Percentiles rank a stretch among this genome's conserved stretches.
Conservation (phyloP, 2,797 vertebrate genomes). For the Staurois parvus region DNA sequence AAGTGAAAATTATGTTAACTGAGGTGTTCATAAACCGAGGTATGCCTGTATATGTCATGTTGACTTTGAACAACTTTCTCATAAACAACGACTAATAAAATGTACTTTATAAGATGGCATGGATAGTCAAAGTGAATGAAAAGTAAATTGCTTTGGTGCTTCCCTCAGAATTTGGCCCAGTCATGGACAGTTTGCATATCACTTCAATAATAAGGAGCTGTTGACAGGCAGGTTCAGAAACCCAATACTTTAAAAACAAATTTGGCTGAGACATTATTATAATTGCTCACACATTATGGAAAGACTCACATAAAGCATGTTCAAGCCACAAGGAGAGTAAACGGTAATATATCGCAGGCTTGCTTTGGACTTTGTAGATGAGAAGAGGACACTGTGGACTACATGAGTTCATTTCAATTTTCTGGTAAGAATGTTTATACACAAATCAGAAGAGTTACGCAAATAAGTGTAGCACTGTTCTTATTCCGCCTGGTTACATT, state of each 20-base stretch:
- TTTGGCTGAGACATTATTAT: slow-evolving; percentile 8
- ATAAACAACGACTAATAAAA: no score
- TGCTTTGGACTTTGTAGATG: not conserved
- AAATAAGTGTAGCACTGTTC: not conserved
- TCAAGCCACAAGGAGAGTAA: not conserved
- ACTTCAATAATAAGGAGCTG: no score
- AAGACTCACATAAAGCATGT: not conserved
- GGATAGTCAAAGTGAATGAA: no score
- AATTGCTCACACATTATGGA: not conserved
- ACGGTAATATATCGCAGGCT: not conserved
- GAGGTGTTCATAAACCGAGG: no score
- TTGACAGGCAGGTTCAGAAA: not conserved
- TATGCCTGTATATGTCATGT: no score
- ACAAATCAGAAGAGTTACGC: not conserved
- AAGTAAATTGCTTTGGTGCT: not conserved
- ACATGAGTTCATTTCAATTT: not conserved
- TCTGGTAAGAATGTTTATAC: not conserved
- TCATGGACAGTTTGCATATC: not conserved
- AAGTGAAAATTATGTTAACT: no score
- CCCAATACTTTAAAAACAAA: not conserved
- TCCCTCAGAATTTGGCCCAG: not conserved
- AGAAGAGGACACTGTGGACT: not conserved
- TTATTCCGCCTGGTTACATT: not conserved
- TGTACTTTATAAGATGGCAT: no score
- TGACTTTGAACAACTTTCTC: no score